Percentiles rank a stretch among this genome's conserved stretches.
phyloP scores from a whole-genome alignment of 2,888 invertebrate species.

The Euplagia quadripunctaria region DNA sequence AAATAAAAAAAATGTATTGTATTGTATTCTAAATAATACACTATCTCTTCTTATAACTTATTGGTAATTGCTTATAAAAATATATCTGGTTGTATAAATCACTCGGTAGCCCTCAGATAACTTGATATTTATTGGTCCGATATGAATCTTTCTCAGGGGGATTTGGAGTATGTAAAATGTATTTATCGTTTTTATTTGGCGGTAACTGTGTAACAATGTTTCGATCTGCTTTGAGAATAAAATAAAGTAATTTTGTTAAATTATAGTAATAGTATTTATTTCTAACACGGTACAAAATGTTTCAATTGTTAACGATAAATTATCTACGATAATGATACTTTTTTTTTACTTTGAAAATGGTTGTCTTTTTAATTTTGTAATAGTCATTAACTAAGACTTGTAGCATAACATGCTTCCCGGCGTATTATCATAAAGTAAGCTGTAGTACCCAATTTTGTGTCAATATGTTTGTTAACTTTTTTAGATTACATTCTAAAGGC shows the following conservation, averaged over 20 bases:
- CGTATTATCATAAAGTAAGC: too few species aligned
- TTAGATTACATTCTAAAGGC: not conserved
- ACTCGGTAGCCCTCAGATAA: not conserved
- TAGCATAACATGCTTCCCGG: too few species aligned
- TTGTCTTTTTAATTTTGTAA: too few species aligned
- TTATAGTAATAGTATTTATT: too few species aligned
- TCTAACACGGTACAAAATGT: too few species aligned
- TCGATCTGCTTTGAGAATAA: not conserved
- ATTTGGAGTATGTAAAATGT: not conserved
- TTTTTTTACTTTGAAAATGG: too few species aligned
- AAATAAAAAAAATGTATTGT: too few species aligned
- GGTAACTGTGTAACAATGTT: not conserved
- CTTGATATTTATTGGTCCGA: not conserved
- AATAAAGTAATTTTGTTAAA: too few species aligned
- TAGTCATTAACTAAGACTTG: too few species aligned
- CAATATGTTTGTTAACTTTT: not conserved
- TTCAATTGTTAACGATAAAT: too few species aligned
- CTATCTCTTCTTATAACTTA: not conserved
- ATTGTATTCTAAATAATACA: not conserved
- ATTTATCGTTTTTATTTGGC: not conserved
- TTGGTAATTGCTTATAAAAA: not conserved
- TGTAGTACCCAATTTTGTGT: too few species aligned
- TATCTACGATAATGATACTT: too few species aligned
- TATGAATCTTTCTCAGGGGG: not conserved
- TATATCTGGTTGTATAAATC: not conserved